Conservation (phyloP, 2,113 vertebrate genomes). For the Laticauda colubrina region DNA sequence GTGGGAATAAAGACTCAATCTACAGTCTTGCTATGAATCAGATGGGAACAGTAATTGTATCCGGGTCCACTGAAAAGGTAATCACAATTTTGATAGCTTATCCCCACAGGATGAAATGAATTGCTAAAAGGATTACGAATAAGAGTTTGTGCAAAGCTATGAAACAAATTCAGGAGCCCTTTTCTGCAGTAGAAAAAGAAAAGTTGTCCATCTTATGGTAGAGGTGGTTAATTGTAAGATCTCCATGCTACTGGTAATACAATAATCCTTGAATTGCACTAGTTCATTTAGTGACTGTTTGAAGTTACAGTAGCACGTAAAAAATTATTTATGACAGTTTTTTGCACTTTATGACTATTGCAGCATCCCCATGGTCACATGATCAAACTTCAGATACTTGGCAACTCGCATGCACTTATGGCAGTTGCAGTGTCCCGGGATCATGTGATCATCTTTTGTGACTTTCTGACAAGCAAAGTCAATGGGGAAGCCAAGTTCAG, state of each 20-base stretch:
- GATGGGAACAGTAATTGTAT: constrained; percentile 97
- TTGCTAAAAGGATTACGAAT: background rate
- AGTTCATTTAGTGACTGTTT: too few species aligned
- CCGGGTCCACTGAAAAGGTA: constrained; percentile 98
- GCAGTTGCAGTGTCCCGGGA: too few species aligned
- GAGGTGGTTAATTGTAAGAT: background rate
- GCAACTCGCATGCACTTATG: too few species aligned
- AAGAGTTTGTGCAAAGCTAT: background rate
- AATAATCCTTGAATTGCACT: too few species aligned
- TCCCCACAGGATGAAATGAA: background rate
- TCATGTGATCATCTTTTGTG: too few species aligned
- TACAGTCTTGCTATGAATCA: constrained; percentile 99
- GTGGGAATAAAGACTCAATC: constrained; percentile 99
- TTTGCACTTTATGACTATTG: too few species aligned
- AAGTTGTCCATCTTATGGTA: background rate
- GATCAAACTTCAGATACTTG: too few species aligned
- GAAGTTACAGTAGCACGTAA: too few species aligned
- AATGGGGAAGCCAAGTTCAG: too few species aligned
- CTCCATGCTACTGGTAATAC: background rate
- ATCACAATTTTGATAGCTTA: constrained; percentile 23
- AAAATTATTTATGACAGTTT: too few species aligned
- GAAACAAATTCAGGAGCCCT: background rate
- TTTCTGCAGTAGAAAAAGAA: background rate
- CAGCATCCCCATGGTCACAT: too few species aligned
- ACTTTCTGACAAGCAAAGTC: too few species aligned